Percentiles rank a stretch among this genome's conserved stretches.
Evolutionary conservation across 1,140 invertebrate species (phyloP).

Genomic region (Propsilocerus akamusi): DNA sequence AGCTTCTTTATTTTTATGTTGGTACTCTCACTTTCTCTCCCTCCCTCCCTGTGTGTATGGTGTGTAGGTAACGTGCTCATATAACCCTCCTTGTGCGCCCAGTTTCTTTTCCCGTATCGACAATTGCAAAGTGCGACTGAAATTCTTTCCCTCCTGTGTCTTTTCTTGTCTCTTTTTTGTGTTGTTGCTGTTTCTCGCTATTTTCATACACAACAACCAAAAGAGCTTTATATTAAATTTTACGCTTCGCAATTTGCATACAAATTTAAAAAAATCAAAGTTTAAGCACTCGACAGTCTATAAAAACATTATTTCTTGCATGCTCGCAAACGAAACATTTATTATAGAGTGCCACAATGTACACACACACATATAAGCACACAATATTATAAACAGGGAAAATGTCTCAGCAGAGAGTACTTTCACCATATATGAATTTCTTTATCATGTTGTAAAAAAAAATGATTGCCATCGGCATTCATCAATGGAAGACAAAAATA

Average conservation of each 20-base stretch:
- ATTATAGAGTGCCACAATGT: too few species aligned
- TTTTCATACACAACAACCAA: background rate
- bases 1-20: conserved; percentile 1
- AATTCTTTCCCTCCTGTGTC: too few species aligned
- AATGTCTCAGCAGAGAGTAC: too few species aligned
- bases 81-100: background rate
- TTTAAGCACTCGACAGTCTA: conserved; percentile 1
- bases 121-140: too few species aligned
- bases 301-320: conserved; percentile 3
- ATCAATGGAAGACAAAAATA: too few species aligned
- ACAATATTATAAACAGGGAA: too few species aligned
- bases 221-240: conserved; percentile 1
- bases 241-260: background rate
- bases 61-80: background rate
- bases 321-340: too few species aligned
- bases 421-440: too few species aligned
- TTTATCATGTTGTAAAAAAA: too few species aligned
- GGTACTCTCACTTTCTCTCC: background rate
- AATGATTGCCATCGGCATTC: too few species aligned
- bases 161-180: background rate
- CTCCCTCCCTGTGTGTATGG: background rate
- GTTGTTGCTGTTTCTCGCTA: background rate
- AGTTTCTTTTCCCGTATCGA: background rate
- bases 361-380: too few species aligned
- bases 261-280: conserved; percentile 1